Percentiles rank a stretch among this genome's conserved stretches.
Conservation (phyloP, 2,888 invertebrate genomes). For the Patella pellucida region DNA sequence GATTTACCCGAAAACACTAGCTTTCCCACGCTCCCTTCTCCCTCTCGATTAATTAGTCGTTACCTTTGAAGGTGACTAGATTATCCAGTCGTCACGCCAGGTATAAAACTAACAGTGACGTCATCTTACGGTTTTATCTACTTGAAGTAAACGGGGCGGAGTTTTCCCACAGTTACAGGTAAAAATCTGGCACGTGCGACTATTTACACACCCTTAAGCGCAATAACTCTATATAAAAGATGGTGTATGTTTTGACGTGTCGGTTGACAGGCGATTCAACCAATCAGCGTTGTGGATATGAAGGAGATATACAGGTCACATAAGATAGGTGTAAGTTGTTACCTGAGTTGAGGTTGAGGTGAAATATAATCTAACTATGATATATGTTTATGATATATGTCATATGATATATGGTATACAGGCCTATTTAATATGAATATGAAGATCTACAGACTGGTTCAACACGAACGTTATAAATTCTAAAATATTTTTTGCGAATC, state of each 20-base stretch:
- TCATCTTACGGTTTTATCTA: constrained; percentile 7
- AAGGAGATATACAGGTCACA: too few relatives aligned
- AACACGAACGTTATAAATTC: too few relatives aligned
- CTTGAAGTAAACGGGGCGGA: constrained; percentile 9
- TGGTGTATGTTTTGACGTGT: neutral
- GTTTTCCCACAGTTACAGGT: constrained; percentile 4
- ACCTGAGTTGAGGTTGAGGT: too few relatives aligned
- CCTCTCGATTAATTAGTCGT: neutral
- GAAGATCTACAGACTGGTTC: too few relatives aligned
- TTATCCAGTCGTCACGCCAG: neutral
- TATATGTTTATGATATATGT: too few relatives aligned
- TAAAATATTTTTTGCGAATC: too few relatives aligned
- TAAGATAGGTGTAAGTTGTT: too few relatives aligned
- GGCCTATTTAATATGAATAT: too few relatives aligned
- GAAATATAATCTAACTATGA: too few relatives aligned
- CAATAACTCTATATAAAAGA: neutral
- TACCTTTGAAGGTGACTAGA: neutral
- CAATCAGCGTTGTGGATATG: neutral
- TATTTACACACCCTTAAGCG: neutral
- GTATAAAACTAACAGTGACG: constrained; percentile 8
- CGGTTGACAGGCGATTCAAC: neutral
- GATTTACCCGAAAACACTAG: neutral
- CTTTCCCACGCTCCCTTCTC: constrained; percentile 2
- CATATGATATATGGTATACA: too few relatives aligned
- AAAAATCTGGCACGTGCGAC: constrained; percentile 5